A percentile compares a stretch with the other conserved stretches of the same genome.
Evolutionary conservation across 35 echinoderm and acorn worm genomes (phyloP).

Genomic region (Heliocidaris erythrogramma): DNA sequence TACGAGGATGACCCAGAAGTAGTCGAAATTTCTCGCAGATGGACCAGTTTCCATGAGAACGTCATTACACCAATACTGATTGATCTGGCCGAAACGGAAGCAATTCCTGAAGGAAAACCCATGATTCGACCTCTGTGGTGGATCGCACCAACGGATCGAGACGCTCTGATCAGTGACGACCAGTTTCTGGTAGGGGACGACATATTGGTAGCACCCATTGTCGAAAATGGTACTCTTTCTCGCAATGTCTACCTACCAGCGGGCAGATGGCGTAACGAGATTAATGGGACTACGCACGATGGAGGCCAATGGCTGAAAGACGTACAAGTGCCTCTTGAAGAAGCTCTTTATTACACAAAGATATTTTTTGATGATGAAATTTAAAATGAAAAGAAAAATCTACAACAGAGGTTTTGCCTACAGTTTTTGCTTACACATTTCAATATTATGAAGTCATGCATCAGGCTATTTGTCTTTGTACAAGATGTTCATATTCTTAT

Average conservation of each 20-base stretch:
- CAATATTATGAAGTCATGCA: too few relatives aligned
- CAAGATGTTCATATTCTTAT: too few relatives aligned
- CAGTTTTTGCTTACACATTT: too few relatives aligned
- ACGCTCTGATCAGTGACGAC: slow-evolving; percentile 69
- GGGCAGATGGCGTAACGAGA: slow-evolving; percentile 56
- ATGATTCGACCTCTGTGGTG: slow-evolving; percentile 96
- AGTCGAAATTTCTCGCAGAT: slow-evolving; percentile 64
- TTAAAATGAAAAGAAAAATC: too few relatives aligned
- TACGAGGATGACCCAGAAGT: slow-evolving; percentile 88
- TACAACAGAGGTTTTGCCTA: too few relatives aligned
- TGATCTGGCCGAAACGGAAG: slow-evolving; percentile 65
- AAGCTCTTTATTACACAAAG: slow-evolving; percentile 65
- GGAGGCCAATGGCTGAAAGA: slow-evolving; percentile 69
- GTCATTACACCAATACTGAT: slow-evolving; percentile 78
- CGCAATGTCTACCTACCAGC: slow-evolving; percentile 90
- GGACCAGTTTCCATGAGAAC: slow-evolving; percentile 81
- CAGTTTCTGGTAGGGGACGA: slow-evolving; percentile 93
- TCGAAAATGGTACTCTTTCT: slow-evolving; percentile 59
- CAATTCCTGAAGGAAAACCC: slow-evolving; percentile 70
- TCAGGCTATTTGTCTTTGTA: too few relatives aligned
- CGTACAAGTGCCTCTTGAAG: slow-evolving; percentile 69
- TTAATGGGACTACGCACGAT: slow-evolving; percentile 2
- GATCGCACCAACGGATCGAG: slow-evolving; percentile 80
- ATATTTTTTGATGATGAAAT: too few relatives aligned
- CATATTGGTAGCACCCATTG: slow-evolving; percentile 88